Evolutionary conservation across 1,140 invertebrate species (phyloP).

Genomic region (Hypothenemus hampei): DNA sequence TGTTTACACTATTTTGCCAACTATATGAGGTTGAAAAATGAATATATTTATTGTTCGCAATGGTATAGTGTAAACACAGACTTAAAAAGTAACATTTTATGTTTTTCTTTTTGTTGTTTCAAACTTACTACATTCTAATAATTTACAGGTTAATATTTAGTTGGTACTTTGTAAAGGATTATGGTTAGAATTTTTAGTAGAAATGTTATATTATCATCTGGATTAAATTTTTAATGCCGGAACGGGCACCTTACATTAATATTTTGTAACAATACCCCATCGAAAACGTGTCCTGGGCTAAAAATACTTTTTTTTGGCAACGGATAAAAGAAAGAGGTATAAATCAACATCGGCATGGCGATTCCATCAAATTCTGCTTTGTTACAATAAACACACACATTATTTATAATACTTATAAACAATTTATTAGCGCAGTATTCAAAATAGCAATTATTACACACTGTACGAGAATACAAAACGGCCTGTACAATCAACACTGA

Average conservation of each 20-base stretch:
- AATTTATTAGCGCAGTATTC: conserved; percentile 43
- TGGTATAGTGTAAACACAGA: neutral
- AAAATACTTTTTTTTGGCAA: conserved; percentile 39
- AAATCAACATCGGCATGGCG: conserved; percentile 30
- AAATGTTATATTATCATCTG: conserved; percentile 54
- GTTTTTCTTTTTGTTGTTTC: conserved; percentile 31
- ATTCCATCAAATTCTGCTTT: conserved; percentile 18
- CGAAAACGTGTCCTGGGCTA: conserved; percentile 31
- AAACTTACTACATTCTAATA: conserved; percentile 37
- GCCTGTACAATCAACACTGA: conserved; percentile 62
- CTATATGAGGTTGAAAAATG: neutral
- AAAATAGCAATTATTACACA: conserved; percentile 43
- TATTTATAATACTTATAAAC: conserved; percentile 40
- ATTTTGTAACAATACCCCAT: conserved; percentile 31
- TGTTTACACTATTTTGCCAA: conserved; percentile 5
- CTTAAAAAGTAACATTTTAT: conserved; percentile 14
- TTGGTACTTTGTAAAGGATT: conserved; percentile 62
- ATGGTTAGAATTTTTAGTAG: conserved; percentile 54
- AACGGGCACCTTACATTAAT: conserved; percentile 6
- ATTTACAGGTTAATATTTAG: conserved; percentile 49
- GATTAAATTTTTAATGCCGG: conserved; percentile 9
- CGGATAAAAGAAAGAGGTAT: conserved; percentile 24
- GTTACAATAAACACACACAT: conserved; percentile 44
- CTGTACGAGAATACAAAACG: conserved; percentile 54
- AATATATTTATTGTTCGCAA: neutral